phyloP scores from a whole-genome alignment of 1,140 invertebrate species.

The Leptonema lineaticorne region DNA sequence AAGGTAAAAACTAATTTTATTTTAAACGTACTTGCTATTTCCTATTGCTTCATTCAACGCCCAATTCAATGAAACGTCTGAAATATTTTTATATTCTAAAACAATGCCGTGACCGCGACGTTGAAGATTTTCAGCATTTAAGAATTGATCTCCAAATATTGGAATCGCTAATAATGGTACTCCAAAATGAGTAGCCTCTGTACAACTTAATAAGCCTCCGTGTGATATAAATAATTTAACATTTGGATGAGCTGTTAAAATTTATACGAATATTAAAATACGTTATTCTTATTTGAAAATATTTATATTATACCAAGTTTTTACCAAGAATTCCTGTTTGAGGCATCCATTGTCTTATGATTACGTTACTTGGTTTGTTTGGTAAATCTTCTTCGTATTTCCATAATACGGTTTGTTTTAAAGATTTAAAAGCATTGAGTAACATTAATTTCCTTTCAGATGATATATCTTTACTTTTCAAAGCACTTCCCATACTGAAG shows the following conservation, averaged over 20 bases:
- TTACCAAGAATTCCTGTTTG: conserved; percentile 64
- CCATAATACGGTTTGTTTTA: conserved; percentile 67
- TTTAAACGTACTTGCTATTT: conserved; percentile 22
- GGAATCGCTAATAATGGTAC: conserved; percentile 52
- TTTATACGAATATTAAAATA: not conserved
- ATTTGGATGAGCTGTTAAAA: conserved; percentile 43
- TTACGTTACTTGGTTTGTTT: conserved; percentile 61
- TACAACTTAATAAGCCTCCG: conserved; percentile 54
- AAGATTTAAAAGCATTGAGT: conserved; percentile 54
- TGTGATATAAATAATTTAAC: conserved; percentile 55
- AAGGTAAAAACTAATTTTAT: not conserved
- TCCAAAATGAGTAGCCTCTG: conserved; percentile 52
- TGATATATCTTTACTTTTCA: conserved; percentile 55
- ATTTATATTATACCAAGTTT: not conserved
- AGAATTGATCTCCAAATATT: conserved; percentile 42
- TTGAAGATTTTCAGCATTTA: conserved; percentile 24
- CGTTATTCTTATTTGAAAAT: no score
- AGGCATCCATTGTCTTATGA: conserved; percentile 67
- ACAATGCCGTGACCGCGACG: conserved; percentile 15
- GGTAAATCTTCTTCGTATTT: conserved; percentile 64
- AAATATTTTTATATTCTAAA: conserved; percentile 20
- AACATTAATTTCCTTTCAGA: conserved; percentile 51
- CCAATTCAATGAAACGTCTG: conserved; percentile 14
- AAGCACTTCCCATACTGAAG: conserved; percentile 65
- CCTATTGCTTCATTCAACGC: conserved; percentile 10